Conservation (phyloP, 2,113 vertebrate species). For the Dicerorhinus sumatrensis region DNA sequence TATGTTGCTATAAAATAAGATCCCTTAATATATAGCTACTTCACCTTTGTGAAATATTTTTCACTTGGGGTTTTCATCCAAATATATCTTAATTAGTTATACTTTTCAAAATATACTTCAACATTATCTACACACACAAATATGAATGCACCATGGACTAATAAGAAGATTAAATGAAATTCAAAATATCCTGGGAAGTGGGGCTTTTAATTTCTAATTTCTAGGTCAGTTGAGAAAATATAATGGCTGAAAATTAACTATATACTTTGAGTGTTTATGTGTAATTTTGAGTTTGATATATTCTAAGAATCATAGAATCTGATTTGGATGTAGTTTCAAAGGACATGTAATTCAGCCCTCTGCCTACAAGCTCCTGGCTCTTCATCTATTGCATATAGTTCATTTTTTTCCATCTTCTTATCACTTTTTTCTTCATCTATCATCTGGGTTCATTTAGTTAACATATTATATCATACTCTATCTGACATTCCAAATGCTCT, state of each 20-base stretch:
- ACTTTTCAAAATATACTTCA: background rate
- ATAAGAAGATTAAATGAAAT: background rate
- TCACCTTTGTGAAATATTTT: conserved; percentile 38
- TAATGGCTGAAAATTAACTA: conserved; percentile 60
- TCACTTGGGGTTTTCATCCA: conserved; percentile 3
- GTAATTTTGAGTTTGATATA: background rate
- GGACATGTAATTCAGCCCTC: background rate
- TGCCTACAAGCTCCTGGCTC: background rate
- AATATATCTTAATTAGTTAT: conserved; percentile 1
- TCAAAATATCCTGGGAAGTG: background rate
- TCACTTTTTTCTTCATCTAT: conserved; percentile 47
- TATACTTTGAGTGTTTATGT: conserved; percentile 57
- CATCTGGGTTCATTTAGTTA: conserved; percentile 66
- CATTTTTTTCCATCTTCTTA: background rate
- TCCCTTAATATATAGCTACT: background rate
- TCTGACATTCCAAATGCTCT: conserved; percentile 47
- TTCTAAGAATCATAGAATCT: background rate
- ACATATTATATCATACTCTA: conserved; percentile 49
- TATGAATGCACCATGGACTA: background rate
- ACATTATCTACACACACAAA: background rate
- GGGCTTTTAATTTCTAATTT: conserved; percentile 63
- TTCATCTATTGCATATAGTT: background rate
- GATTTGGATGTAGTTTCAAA: background rate
- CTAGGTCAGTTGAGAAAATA: conserved; percentile 51
- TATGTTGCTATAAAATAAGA: background rate